Base-by-base conservation (phyloP, 2,113 vertebrate species). In the Vimba vimba region DNA sequence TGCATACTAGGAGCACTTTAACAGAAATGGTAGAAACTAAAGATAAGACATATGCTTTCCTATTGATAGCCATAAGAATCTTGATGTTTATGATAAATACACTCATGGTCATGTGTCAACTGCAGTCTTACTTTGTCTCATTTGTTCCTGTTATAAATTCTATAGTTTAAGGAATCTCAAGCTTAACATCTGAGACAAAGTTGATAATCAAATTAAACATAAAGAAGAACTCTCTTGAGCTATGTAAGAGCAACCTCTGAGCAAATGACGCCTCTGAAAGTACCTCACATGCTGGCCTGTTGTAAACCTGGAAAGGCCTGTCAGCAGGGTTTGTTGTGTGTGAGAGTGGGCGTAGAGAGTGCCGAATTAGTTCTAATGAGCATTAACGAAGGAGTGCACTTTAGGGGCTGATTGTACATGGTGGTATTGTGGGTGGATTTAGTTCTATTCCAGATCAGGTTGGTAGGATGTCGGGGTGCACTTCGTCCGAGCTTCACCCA, bases 401-500 rank as follows among this genome's bases (percentile, higher is more conserved):
- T 36, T 30, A 47, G 15, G 25, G 79, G 47, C 3, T 27, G 39
- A 60, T 64, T 64, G 73, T 78, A 66, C 23, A 23, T 25, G 80
- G 25, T 82, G 25, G 19, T 82, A 33, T 47, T 69, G 64, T 50
- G 59, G 43, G 36, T 77, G 71, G 73, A 64, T 80, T 80, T 80
- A 80, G 59, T 47, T 81, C n/a, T 64, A 81, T 81, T 81, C 39
- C 39, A 81, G 60, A 66, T 4, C 15, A 66, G 47, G 33, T 39
- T 85, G 75, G 27, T n/a, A 33, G 39, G 83, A 23, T 77, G 45
- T 69, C 12, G 9, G 84, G 25, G 36, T 50, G 50, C 64, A 43
- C 33, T 80, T 83, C 62, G 55, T 55, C 8, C 1, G 19, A 59
- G 64, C 66, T 59, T 82, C 82, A 50, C 87, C 89, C 88, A 86